These are phyloP conservation scores for Eudemis profundana DNA, from an alignment of 2,888 invertebrate species.

Conservation along the genomic window DNA sequence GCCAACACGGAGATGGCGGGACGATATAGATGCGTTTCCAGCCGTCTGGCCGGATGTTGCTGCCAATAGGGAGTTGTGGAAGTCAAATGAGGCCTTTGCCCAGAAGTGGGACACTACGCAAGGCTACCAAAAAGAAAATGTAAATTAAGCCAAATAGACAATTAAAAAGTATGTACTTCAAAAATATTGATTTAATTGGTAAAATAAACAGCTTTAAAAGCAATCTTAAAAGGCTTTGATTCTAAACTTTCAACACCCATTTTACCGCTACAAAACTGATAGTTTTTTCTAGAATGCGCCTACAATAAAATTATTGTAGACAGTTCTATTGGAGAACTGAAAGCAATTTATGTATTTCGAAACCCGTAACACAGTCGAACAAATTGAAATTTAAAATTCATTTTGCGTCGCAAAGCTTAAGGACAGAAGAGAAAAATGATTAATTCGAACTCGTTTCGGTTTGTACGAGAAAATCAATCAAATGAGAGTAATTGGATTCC, in stretches of 20 bases:
- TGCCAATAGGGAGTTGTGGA: no score
- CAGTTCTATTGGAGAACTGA: constrained; percentile 27
- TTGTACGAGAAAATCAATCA: constrained; percentile 31
- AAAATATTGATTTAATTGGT: not conserved
- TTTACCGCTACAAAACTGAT: not conserved
- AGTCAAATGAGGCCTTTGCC: no score
- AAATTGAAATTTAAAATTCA: constrained; percentile 40
- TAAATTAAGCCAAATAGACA: not conserved
- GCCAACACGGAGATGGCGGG: no score
- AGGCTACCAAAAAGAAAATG: not conserved
- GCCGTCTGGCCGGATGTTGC: no score
- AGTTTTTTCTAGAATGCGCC: not conserved
- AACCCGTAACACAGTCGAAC: constrained; percentile 6
- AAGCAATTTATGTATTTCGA: constrained; percentile 37
- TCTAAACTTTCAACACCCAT: not conserved
- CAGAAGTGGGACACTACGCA: no score
- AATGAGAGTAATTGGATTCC: constrained; percentile 20
- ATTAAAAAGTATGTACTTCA: constrained; percentile 6
- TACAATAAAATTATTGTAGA: constrained; percentile 9
- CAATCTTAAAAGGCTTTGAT: not conserved
- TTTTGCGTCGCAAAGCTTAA: constrained; percentile 33
- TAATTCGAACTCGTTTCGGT: constrained; percentile 23
- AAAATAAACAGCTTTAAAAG: not conserved
- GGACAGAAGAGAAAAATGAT: constrained; percentile 33
- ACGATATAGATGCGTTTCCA: no score